phyloP scores from a whole-genome alignment of 37 sponge, comb jelly and placozoan species.

The Spongilla lacustris region DNA sequence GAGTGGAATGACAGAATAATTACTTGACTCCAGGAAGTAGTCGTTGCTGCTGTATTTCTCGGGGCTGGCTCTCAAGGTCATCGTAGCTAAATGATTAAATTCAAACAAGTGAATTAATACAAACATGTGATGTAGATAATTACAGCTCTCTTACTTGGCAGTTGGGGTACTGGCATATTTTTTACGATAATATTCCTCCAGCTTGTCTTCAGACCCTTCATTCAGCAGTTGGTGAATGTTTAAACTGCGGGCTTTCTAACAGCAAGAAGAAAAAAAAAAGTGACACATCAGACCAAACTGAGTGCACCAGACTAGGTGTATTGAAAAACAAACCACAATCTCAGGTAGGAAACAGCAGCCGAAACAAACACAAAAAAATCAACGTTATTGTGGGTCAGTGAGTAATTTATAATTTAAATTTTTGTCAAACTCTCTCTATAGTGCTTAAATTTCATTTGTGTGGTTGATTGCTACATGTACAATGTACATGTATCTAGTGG shows the following conservation, averaged over 20 bases:
- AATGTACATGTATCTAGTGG: no score
- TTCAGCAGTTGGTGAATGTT: conserved; percentile 63
- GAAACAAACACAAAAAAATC: no score
- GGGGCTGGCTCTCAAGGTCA: conserved; percentile 70
- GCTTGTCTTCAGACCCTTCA: conserved; percentile 67
- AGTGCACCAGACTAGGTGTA: no score
- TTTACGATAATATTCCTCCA: conserved; percentile 83
- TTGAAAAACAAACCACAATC: no score
- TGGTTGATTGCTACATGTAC: no score
- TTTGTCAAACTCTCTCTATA: no score
- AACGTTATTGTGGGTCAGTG: no score
- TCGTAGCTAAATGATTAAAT: conserved; percentile 45
- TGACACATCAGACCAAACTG: no score
- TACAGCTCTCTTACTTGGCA: conserved; percentile 46
- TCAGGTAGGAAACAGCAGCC: no score
- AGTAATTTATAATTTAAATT: no score
- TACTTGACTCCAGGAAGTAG: conserved; percentile 95
- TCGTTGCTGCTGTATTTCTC: conserved; percentile 89
- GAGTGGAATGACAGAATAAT: no score
- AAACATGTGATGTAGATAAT: not conserved
- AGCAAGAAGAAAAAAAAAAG: not conserved
- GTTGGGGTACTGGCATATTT: conserved; percentile 78
- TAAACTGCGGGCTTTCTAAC: conserved; percentile 39
- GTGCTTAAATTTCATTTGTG: no score
- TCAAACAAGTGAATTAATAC: not conserved